Conservation (phyloP, 2,113 vertebrate species). For the Callopanchax toddi region DNA sequence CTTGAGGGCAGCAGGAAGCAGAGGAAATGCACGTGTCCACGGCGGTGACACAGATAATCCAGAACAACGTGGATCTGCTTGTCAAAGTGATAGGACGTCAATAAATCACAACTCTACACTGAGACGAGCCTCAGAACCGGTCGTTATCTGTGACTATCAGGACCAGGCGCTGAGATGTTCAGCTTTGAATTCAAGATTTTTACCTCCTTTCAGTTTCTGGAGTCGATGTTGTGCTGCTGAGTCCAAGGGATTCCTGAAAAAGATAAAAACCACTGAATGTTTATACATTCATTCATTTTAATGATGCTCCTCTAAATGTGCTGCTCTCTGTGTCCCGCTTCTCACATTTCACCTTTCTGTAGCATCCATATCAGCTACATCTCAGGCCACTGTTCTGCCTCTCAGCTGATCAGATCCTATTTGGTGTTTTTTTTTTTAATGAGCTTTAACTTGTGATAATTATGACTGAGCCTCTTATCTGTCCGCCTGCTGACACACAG, state of each 20-base stretch:
- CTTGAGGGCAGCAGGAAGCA: constrained; percentile 56
- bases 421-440: neutral
- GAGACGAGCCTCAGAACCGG: no score
- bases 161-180: no score
- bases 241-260: constrained; percentile 88
- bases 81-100: neutral
- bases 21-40: constrained; percentile 37
- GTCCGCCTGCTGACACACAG: constrained; percentile 39
- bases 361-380: neutral
- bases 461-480: constrained; percentile 23
- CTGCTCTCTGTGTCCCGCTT: no score
- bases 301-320: no score
- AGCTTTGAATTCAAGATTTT: constrained; percentile 49
- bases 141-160: no score
- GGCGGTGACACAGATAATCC: constrained; percentile 17
- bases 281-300: no score
- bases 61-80: constrained; percentile 6
- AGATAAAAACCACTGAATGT: constrained; percentile 14
- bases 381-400: constrained; percentile 2
- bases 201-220: constrained; percentile 94
- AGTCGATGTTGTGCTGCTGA: constrained; percentile 86
- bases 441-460: constrained; percentile 15
- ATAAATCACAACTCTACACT: no score
- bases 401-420: neutral
- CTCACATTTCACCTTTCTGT: neutral